A percentile compares a stretch with the other conserved stretches of the same genome.
phyloP scores from a whole-genome alignment of 64 coral and sea anemone species.

The Astreopora myriophthalma region DNA sequence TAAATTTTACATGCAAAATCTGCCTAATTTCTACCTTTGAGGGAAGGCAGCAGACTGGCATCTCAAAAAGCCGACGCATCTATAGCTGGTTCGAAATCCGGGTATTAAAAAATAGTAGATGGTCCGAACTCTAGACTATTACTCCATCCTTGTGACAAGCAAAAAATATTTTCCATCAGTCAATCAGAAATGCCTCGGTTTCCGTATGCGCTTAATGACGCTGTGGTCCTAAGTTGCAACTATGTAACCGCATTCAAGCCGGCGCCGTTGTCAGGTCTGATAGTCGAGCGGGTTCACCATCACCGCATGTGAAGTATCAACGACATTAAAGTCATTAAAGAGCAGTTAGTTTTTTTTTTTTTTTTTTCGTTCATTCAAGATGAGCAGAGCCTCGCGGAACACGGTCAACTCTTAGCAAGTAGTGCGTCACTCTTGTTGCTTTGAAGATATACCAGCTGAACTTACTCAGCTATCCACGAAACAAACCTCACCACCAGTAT shows the following conservation, averaged over 20 bases:
- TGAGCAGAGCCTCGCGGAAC: no score
- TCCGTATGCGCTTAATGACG: not conserved
- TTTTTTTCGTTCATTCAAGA: no score
- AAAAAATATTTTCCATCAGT: not conserved
- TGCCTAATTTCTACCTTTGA: no score
- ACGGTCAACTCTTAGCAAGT: no score
- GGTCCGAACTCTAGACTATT: not conserved
- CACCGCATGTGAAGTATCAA: not conserved
- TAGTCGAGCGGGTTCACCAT: not conserved
- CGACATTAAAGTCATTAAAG: not conserved
- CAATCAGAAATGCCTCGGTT: not conserved
- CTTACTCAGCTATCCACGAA: no score
- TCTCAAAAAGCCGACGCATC: no score
- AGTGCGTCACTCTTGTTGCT: no score
- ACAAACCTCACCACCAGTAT: no score
- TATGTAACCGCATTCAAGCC: not conserved
- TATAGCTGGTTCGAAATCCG: no score
- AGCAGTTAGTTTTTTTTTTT: not conserved
- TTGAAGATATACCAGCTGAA: no score
- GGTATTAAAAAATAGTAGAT: not conserved
- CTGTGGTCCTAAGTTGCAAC: not conserved
- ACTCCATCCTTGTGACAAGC: not conserved
- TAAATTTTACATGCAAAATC: not conserved
- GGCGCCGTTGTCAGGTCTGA: no score
- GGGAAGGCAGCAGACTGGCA: no score